phyloP scores from a whole-genome alignment of 2,113 vertebrate genomes.

The Vidua macroura region DNA sequence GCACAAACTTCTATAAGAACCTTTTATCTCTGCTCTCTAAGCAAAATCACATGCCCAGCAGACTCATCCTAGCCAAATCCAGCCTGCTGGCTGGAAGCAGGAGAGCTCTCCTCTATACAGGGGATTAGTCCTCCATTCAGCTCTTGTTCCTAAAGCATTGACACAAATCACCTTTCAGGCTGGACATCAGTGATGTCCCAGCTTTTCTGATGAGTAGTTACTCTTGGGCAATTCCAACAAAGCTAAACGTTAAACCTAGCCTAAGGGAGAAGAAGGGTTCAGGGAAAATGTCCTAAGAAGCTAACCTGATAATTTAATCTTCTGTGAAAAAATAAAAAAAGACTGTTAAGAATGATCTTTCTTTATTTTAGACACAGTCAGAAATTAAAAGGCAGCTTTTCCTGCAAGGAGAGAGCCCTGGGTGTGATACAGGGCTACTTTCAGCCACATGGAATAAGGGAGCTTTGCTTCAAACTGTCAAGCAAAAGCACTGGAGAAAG shows the following conservation, averaged over 20 bases:
- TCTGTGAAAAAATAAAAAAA: neutral
- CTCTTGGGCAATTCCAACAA: neutral
- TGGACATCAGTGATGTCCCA: neutral
- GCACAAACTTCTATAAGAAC: neutral
- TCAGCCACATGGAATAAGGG: neutral
- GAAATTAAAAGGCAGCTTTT: neutral
- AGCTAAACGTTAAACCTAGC: neutral
- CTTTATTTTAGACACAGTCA: neutral
- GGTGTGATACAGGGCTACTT: neutral
- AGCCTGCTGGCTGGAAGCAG: neutral
- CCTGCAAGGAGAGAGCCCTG: neutral
- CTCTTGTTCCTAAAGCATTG: neutral
- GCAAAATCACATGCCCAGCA: neutral
- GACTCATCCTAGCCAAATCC: neutral
- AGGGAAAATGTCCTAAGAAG: neutral
- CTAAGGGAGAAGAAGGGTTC: neutral
- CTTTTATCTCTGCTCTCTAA: neutral
- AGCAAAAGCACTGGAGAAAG: neutral
- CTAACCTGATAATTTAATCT: neutral
- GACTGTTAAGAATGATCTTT: neutral
- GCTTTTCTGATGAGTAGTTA: neutral
- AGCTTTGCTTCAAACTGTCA: neutral
- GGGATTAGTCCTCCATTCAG: neutral
- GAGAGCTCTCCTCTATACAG: neutral
- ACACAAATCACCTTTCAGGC: neutral